These are phyloP conservation scores for Chiroxiphia lanceolata DNA, from an alignment of 2,797 vertebrate genomes.

Conservation along the genomic window DNA sequence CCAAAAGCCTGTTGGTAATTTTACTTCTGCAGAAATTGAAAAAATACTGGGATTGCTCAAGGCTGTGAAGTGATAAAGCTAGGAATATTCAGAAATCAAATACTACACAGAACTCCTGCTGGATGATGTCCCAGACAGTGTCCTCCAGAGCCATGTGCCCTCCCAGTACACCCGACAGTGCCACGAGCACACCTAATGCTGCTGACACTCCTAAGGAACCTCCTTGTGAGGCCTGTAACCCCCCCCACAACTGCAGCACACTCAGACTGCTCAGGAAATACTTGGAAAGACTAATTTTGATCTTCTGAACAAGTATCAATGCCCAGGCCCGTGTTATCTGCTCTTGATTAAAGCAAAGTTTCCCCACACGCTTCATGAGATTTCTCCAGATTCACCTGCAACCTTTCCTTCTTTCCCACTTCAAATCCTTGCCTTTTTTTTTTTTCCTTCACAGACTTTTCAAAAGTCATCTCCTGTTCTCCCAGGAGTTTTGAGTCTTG, in stretches of 20 bases:
- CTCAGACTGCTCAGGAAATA: not conserved
- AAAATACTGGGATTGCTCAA: not conserved
- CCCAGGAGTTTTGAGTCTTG: not conserved
- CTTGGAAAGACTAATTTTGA: not conserved
- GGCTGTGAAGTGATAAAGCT: not conserved
- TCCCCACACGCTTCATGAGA: fast-evolving
- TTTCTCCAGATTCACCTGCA: not conserved
- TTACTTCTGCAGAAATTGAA: not conserved
- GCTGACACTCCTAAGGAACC: not conserved
- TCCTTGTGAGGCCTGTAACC: not conserved
- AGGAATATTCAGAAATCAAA: not conserved
- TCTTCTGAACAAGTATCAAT: fast-evolving
- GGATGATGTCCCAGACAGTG: not conserved
- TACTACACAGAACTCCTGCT: not conserved
- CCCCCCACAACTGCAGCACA: not conserved
- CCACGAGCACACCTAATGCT: not conserved
- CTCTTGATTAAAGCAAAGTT: not conserved
- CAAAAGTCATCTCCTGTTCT: not conserved
- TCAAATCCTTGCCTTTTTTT: not conserved
- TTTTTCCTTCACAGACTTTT: not conserved
- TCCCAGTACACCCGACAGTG: not conserved
- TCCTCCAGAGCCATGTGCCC: not conserved
- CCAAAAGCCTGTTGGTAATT: not conserved
- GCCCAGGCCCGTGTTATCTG: fast-evolving
- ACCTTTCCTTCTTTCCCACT: not conserved